Evolutionary conservation across 1,140 invertebrate genomes (phyloP).

Genomic region (Scaptomyza montana): DNA sequence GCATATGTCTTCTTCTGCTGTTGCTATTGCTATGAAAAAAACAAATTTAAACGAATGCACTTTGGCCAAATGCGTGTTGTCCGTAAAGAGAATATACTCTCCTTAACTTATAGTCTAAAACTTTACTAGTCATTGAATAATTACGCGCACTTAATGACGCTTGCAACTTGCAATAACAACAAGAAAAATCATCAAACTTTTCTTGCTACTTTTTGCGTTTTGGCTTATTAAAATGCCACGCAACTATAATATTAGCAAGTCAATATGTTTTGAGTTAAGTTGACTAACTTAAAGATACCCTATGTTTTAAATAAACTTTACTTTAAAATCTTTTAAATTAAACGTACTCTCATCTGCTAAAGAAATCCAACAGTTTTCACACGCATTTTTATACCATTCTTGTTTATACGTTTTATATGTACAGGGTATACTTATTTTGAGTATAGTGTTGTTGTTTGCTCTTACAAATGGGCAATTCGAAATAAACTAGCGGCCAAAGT

Average conservation of each 20-base stretch:
- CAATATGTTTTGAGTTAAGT: neutral
- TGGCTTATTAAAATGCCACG: constrained; percentile 79
- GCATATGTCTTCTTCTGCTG: constrained; percentile 34
- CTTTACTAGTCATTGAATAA: constrained; percentile 75
- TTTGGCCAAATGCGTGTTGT: constrained; percentile 41
- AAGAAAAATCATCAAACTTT: constrained; percentile 45
- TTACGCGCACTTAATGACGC: constrained; percentile 78
- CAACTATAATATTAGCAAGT: constrained; percentile 47
- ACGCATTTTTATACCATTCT: neutral
- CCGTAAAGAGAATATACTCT: neutral
- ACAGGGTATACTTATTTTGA: constrained; percentile 21
- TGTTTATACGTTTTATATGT: neutral
- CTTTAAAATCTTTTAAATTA: too few species aligned
- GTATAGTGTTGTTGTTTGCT: constrained; percentile 13
- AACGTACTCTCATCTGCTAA: too few species aligned
- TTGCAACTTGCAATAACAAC: constrained; percentile 59
- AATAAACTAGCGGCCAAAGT: constrained; percentile 75
- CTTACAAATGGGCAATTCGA: constrained; percentile 45
- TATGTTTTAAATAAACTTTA: too few species aligned
- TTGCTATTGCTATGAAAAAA: constrained; percentile 19
- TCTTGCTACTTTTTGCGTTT: constrained; percentile 23
- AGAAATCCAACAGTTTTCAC: neutral
- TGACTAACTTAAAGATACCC: constrained; percentile 14
- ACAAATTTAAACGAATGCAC: constrained; percentile 4
- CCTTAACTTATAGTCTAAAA: neutral